These are phyloP conservation scores for Rachycentron canadum DNA, from an alignment of 2,797 vertebrate genomes.

Conservation along the genomic window DNA sequence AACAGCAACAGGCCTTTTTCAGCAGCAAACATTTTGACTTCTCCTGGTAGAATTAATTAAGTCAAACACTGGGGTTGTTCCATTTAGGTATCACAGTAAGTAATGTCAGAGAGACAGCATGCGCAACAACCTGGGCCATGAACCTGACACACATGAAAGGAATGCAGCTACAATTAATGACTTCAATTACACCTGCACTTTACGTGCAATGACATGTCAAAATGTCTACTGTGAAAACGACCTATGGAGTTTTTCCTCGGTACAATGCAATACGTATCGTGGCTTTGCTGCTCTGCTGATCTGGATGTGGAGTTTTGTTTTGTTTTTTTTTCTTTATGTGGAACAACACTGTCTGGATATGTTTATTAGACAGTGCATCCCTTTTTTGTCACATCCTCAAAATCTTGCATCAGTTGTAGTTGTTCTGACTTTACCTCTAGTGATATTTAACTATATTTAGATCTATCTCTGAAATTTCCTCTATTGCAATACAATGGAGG, in stretches of 20 bases:
- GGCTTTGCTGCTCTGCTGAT: not conserved
- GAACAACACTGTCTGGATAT: not conserved
- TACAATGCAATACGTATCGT: not conserved
- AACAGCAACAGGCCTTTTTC: not conserved
- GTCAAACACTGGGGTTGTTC: not conserved
- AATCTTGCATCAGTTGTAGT: not conserved
- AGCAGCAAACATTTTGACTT: not conserved
- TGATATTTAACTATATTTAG: not conserved
- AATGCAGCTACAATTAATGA: slow-evolving; percentile 50
- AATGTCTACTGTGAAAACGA: slow-evolving; percentile 3
- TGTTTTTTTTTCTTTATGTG: no score
- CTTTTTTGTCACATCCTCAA: not conserved
- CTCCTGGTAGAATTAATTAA: not conserved
- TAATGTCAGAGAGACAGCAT: not conserved
- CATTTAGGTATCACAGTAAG: not conserved
- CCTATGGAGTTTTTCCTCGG: not conserved
- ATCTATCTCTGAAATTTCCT: not conserved
- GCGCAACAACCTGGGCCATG: not conserved
- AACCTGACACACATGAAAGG: slow-evolving; percentile 45
- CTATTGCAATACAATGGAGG: not conserved
- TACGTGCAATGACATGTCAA: slow-evolving; percentile 47
- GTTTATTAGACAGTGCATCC: not conserved
- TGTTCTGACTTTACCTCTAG: not conserved
- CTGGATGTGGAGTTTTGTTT: not conserved
- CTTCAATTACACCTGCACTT: slow-evolving; percentile 45